Evolutionary conservation across 2,797 vertebrate species (phyloP), one percentile per base, ranked within the genome.

Genomic region (Chelidonichthys spinosus): DNA sequence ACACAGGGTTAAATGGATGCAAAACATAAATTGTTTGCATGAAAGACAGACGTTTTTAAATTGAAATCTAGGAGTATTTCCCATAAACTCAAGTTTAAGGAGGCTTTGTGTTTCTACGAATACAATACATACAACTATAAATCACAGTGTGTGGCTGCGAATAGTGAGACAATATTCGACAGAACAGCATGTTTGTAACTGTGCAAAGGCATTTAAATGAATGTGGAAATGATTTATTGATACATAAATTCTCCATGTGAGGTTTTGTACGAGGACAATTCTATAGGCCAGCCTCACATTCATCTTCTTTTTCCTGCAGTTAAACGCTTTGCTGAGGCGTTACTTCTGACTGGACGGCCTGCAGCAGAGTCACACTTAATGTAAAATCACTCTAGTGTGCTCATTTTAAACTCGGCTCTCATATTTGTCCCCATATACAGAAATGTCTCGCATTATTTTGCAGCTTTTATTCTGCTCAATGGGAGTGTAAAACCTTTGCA

Each of bases 251-350:
- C 13, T 37, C 35, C 52, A 50, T 40, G 43, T 15, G 53, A 64
- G 10, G 18, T 18, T 67, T 58, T 46, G 14, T n/a, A 11, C 9
- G 4, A 14, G 36, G 13, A 1, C 18, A 25, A 25, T 25, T 25
- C 25, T 25, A 25, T 5, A 75, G 74, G 62, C 25, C 32, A 36
- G 4, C 43, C 2, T 72, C 75, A 72, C 60, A 54, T 74, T 59
- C 40, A 36, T 76, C 69, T 63, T 54, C 54, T 14, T 35, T 49
- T 50, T 66, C 4, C 7, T 18, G 39, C 46, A 4, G 7, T 35
- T 37, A 1, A 49, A 35, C 2, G 6, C 56, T 72, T 35, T 77
- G 83, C 72, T 77, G 75, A 79, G 59, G 60, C 66, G 66, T 49
- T 63, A 36, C 65, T 79, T 81, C 72, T 39, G 55, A 58, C 58